Base-by-base conservation (phyloP, 2,797 vertebrate species). In the Odontamblyopus lacepedii region DNA sequence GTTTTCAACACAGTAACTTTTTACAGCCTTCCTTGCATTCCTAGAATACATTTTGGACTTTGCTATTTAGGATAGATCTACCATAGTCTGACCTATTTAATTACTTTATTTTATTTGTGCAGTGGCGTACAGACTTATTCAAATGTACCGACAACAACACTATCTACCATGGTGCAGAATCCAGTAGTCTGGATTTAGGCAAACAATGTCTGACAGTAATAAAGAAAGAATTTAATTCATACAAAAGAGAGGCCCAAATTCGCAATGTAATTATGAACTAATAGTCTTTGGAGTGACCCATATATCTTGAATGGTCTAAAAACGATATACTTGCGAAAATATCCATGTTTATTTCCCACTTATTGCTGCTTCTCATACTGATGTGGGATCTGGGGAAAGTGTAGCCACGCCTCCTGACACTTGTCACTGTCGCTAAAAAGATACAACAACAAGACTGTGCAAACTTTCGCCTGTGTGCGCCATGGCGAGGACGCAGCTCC, bases 351-450 rank as follows among this genome's bases (percentile, higher is more conserved):
- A 48, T 48, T 48, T 48, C 44, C 44, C 44, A 48, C 4, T 4
- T 48, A 15, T 48, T 48, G 44, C 44, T 9, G 35, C 35, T 38
- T 9, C 18, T 23, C 19, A 9, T 23, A 23, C 19, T 55, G 7
- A 23, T n/a, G 44, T 48, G 56, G 26, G 27, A 27, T 61, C 15
- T 56, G 63, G 32, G 12, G 6, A 9, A 44, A 66, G n/a, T 61
- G 69, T 53, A 12, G 74, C 32, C 75, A 73, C 81, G 68, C 85
- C 85, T 74, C 69, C 84, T 60, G 65, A 63, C 81, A 77, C 81
- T 81, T 77, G 71, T 63, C 73, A 16, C 71, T 53, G 30, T 15
- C 35, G 65, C 48, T 26, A 55, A 29, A 71, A 38, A 63, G 63
- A 63, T 27, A 12, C 66, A 16, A 65, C 0, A 1, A 13, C 60